Evolutionary conservation across 2,113 vertebrate genomes (phyloP).

Genomic region (Hippocampus abdominalis): DNA sequence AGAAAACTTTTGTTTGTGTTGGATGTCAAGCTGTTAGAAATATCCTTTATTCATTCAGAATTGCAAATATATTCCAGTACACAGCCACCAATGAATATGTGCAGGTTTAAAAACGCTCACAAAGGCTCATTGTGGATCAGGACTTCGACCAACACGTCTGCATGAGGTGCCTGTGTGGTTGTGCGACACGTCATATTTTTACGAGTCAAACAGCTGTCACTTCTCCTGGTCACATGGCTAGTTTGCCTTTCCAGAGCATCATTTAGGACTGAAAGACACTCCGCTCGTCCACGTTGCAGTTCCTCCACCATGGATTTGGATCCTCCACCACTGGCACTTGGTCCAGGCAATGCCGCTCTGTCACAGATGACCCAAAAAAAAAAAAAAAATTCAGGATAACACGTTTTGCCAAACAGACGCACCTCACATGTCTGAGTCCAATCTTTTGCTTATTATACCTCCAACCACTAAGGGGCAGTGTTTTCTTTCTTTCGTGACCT

Average conservation of each 20-base stretch:
- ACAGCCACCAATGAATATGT: neutral
- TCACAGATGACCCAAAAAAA: neutral
- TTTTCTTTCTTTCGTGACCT: too few relatives aligned
- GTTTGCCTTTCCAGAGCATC: conserved; percentile 13
- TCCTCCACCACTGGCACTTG: neutral
- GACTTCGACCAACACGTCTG: conserved; percentile 53
- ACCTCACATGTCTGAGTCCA: too few relatives aligned
- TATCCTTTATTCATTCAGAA: neutral
- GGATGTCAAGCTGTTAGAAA: neutral
- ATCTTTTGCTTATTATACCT: too few relatives aligned
- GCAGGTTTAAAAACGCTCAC: neutral
- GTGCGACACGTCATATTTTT: neutral
- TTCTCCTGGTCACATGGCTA: neutral
- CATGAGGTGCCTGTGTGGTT: conserved; percentile 1
- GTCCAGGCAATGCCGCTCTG: neutral
- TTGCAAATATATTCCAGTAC: neutral
- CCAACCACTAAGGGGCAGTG: too few relatives aligned
- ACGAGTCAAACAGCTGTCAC: neutral
- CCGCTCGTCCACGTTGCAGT: neutral
- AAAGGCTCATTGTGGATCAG: conserved; percentile 46
- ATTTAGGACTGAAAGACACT: neutral
- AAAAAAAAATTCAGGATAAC: neutral
- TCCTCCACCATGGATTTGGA: neutral
- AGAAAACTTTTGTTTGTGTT: too few relatives aligned
- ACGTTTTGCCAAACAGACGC: neutral